Percentiles rank a stretch among this genome's conserved stretches.
Conservation (phyloP, 2,888 invertebrate species). For the Clivina fossor region DNA sequence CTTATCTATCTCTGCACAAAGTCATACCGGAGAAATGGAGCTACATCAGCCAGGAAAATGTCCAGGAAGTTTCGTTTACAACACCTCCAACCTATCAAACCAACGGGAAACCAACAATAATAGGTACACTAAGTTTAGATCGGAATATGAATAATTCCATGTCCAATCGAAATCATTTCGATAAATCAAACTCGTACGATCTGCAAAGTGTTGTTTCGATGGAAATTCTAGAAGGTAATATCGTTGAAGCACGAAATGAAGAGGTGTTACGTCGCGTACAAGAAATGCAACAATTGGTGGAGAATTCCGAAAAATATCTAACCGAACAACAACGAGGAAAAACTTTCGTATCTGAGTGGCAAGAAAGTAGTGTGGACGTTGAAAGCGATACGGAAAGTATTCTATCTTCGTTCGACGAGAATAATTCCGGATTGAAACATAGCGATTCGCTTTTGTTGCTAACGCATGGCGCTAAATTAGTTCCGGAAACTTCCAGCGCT, state of each 20-base stretch:
- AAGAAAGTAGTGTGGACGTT: constrained; percentile 60
- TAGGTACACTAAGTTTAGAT: constrained; percentile 55
- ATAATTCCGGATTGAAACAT: constrained; percentile 71
- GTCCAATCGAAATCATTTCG: constrained; percentile 60
- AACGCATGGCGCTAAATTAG: constrained; percentile 52
- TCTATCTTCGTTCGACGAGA: constrained; percentile 63
- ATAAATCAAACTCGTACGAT: constrained; percentile 60
- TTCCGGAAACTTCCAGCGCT: constrained; percentile 59
- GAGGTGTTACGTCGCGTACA: constrained; percentile 75
- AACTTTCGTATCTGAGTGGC: constrained; percentile 51
- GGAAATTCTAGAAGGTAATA: constrained; percentile 68
- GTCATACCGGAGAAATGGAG: constrained; percentile 83
- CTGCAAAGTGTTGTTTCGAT: constrained; percentile 75
- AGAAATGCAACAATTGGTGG: constrained; percentile 80
- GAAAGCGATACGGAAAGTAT: constrained; percentile 76
- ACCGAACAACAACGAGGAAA: constrained; percentile 61
- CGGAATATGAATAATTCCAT: constrained; percentile 71
- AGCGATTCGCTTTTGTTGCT: constrained; percentile 78
- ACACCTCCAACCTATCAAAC: constrained; percentile 69
- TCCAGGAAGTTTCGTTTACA: constrained; percentile 62
- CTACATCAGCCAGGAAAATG: constrained; percentile 56
- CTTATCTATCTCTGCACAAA: constrained; percentile 79
- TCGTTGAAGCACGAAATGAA: constrained; percentile 72
- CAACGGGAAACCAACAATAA: constrained; percentile 44
- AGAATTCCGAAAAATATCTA: constrained; percentile 78